Evolutionary conservation across 1,140 invertebrate species (phyloP).

Genomic region (Sinonovacula constricta): DNA sequence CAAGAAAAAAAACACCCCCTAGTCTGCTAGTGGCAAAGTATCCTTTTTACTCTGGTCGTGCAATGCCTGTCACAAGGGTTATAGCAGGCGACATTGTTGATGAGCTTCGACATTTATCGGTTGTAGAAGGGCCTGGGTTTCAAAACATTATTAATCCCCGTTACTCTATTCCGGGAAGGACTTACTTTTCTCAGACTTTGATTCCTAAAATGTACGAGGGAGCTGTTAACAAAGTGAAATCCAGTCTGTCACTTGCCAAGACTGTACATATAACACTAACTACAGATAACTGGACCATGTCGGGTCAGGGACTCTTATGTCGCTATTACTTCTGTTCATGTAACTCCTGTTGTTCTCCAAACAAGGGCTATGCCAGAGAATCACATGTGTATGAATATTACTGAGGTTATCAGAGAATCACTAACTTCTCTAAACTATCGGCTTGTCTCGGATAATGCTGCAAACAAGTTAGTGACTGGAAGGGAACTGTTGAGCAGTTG

Average conservation of each 20-base stretch:
- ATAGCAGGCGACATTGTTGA: conserved; percentile 2
- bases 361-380: conserved; percentile 30
- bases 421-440: conserved; percentile 7
- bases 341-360: conserved; percentile 29
- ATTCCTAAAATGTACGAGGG: conserved; percentile 9
- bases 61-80: neutral
- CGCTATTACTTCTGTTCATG: conserved; percentile 19
- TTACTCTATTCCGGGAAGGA: conserved; percentile 1
- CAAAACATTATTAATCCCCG: neutral
- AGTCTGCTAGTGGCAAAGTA: neutral
- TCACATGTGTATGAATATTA: conserved; percentile 30
- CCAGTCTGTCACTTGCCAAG: neutral
- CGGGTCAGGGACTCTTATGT: conserved; percentile 13
- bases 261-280: conserved; percentile 34
- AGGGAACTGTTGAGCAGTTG: neutral
- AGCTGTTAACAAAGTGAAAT: neutral
- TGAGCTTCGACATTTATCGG: neutral
- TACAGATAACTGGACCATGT: conserved; percentile 36
- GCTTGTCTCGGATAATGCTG: conserved; percentile 41
- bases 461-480: conserved; percentile 40
- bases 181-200: conserved; percentile 8
- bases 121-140: neutral
- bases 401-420: conserved; percentile 24
- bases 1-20: neutral
- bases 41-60: neutral